Percentiles rank a stretch among this genome's conserved stretches.
Evolutionary conservation across 2,888 invertebrate species (phyloP).

Genomic region (Aricia artaxerxes): DNA sequence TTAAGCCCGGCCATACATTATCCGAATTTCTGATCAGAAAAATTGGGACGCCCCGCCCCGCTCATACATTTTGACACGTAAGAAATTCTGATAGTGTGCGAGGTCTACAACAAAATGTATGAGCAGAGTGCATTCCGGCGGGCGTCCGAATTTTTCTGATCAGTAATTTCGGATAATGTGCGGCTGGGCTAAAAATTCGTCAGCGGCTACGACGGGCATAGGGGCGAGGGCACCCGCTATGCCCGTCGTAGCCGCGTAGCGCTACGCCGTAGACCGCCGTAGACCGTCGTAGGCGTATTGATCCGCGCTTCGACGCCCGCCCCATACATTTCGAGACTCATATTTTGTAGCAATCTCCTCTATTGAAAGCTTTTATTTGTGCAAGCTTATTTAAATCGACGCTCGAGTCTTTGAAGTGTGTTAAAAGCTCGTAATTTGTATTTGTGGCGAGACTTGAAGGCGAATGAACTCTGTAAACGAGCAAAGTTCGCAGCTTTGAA

Average conservation of each 20-base stretch:
- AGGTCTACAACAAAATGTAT: too few species aligned
- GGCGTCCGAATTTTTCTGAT: too few species aligned
- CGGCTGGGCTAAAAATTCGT: too few species aligned
- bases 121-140: too few species aligned
- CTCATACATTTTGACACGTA: too few species aligned
- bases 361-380: neutral
- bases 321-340: constrained; percentile 17
- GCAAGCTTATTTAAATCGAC: neutral
- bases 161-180: too few species aligned
- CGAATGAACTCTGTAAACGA: neutral
- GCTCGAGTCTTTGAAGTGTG: constrained; percentile 3
- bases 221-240: neutral
- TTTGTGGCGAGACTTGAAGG: neutral
- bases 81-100: too few species aligned
- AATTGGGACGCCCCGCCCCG: too few species aligned
- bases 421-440: neutral
- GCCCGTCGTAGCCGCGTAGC: constrained; percentile 39
- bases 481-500: neutral
- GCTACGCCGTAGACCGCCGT: constrained; percentile 44
- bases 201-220: too few species aligned
- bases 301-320: constrained; percentile 42
- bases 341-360: neutral
- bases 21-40: too few species aligned
- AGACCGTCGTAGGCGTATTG: constrained; percentile 43
- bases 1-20: neutral